Evolutionary conservation across 2,888 invertebrate species (phyloP).

Genomic region (Malachius bipustulatus): DNA sequence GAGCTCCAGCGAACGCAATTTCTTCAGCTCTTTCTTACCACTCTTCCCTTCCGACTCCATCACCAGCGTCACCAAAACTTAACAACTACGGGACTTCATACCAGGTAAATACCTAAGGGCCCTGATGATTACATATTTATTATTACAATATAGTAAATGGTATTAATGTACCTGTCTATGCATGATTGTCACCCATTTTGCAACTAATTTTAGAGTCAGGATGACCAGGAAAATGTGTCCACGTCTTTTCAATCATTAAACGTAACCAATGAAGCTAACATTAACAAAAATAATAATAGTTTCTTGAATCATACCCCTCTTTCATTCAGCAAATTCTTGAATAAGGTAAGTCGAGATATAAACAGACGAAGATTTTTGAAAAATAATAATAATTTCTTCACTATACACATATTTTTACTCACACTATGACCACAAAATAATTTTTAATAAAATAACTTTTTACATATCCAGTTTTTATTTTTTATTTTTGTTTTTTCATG

Average conservation of each 20-base stretch:
- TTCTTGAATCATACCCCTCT: conserved; percentile 21
- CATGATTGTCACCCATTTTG: not conserved
- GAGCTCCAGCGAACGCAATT: conserved; percentile 60
- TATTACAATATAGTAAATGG: not conserved
- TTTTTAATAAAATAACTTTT: too few relatives aligned
- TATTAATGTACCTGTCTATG: not conserved
- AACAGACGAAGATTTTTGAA: too few relatives aligned
- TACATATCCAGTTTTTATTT: too few relatives aligned
- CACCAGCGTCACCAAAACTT: conserved; percentile 50
- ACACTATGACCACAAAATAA: too few relatives aligned
- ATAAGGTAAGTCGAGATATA: conserved; percentile 29
- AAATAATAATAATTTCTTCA: too few relatives aligned
- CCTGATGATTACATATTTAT: too few relatives aligned
- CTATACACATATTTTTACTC: too few relatives aligned
- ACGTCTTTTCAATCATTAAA: conserved; percentile 19
- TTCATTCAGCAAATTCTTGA: conserved; percentile 28
- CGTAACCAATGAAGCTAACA: conserved; percentile 2
- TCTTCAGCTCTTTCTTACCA: conserved; percentile 55
- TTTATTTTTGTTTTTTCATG: too few relatives aligned
- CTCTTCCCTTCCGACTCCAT: conserved; percentile 38
- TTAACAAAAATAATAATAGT: conserved; percentile 2
- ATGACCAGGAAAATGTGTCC: conserved; percentile 21
- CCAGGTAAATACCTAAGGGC: conserved; percentile 58
- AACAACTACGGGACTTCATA: conserved; percentile 52
- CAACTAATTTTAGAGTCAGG: conserved; percentile 21